Evolutionary conservation across 2,797 vertebrate genomes (phyloP).

Genomic region (Decapterus maruadsi): DNA sequence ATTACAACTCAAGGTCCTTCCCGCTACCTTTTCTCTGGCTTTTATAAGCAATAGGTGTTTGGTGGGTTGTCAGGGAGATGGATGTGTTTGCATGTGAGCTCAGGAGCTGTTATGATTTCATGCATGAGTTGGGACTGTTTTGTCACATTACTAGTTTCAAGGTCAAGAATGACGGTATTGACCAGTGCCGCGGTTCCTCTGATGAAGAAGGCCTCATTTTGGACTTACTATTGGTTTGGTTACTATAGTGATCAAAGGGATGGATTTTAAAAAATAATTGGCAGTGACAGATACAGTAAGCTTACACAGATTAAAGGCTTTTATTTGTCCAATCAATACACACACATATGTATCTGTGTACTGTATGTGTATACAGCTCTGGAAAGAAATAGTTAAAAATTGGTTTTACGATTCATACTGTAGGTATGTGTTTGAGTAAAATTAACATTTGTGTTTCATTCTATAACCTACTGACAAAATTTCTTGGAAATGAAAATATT

Average conservation of each 20-base stretch:
- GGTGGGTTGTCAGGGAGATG: not conserved
- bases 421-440: too few species aligned
- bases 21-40: not conserved
- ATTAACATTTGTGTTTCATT: too few species aligned
- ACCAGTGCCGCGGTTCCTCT: not conserved
- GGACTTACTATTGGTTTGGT: not conserved
- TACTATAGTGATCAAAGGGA: not conserved
- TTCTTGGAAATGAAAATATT: too few species aligned
- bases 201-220: not conserved
- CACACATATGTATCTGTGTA: too few species aligned
- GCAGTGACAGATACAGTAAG: slow-evolving; percentile 11
- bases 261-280: slow-evolving; percentile 21
- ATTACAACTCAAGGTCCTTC: not conserved
- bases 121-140: not conserved
- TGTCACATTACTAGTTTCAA: not conserved
- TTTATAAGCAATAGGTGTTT: not conserved
- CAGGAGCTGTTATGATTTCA: not conserved
- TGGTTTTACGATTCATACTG: too few species aligned
- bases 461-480: too few species aligned
- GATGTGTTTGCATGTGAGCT: not conserved
- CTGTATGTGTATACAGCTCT: too few species aligned
- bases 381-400: too few species aligned
- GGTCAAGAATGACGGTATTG: not conserved
- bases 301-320: not conserved
- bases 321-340: slow-evolving; percentile 4